Conservation (phyloP, 2,888 invertebrate species). For the Volucella zonaria region DNA sequence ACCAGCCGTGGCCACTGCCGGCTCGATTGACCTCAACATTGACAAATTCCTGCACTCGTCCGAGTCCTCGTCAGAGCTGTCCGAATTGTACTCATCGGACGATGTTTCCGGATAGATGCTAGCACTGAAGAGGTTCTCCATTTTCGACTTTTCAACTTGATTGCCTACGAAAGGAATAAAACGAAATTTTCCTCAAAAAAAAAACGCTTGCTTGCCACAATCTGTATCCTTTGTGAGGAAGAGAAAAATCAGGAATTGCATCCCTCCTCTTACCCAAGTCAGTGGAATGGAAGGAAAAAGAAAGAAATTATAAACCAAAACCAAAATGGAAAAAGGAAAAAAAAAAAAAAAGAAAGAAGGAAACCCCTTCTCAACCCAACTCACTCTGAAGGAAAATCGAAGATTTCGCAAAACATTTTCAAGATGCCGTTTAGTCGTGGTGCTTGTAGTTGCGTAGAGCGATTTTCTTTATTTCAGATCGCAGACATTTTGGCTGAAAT, state of each 20-base stretch:
- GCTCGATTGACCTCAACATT: conserved; percentile 32
- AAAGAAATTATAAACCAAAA: conserved; percentile 1
- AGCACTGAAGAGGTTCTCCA: conserved; percentile 72
- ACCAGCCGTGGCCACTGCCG: conserved; percentile 9
- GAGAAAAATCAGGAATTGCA: conserved; percentile 57
- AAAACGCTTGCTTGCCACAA: conserved; percentile 14
- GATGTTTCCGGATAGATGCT: conserved; percentile 75
- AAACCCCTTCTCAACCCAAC: conserved; percentile 14
- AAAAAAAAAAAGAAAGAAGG: conserved; percentile 6
- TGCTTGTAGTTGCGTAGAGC: background rate
- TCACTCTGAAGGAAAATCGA: conserved; percentile 36
- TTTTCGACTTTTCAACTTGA: conserved; percentile 55
- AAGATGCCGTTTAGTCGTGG: conserved; percentile 2
- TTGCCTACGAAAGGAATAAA: conserved; percentile 37
- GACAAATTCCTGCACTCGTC: conserved; percentile 72
- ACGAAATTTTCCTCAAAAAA: conserved; percentile 2
- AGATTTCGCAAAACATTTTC: conserved; percentile 48
- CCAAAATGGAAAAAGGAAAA: conserved; percentile 4
- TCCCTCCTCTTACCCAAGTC: conserved; percentile 34
- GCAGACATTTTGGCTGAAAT: conserved; percentile 35
- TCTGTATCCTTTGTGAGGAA: conserved; percentile 3
- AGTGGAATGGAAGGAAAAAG: conserved; percentile 11
- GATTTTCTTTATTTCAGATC: conserved; percentile 19
- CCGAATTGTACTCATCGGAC: conserved; percentile 76
- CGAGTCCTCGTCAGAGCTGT: conserved; percentile 78